Evolutionary conservation across 2,888 invertebrate genomes (phyloP), one percentile per base, ranked within the genome.

Genomic region (Agrochola circellaris): DNA sequence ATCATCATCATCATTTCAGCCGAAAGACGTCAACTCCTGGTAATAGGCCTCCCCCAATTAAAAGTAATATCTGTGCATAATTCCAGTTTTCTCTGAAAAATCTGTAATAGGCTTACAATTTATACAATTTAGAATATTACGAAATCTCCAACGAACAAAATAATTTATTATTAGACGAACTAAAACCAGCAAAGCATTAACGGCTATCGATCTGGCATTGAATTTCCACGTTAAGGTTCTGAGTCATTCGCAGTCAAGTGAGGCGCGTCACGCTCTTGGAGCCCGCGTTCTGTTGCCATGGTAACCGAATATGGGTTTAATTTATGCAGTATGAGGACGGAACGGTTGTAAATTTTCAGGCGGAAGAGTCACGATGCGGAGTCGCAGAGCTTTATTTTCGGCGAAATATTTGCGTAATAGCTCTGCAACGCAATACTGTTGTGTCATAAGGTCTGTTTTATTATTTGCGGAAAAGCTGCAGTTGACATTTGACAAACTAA

Each of bases 261-360:
- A 77, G 62, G 51, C 65, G 66, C 26, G 77, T 82, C 82, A 82
- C 82, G 87, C 72, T 87, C 69, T 79, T 82, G 67, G 30, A 69
- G 20, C 54, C 58, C 42, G 56, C n/a, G 26, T 51, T 34, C 1
- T 0, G 77, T 87, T 85, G 26, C 85, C 60, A 78, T 77, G 73
- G 84, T 20, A 77, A 84, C 73, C 1, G 17, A 54, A 42, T 75
- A 58, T 48, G 9, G 48, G 48, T n/a, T 73, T 56, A 71, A 76
- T 83, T 83, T 84, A 84, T 67, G 85, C 54, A 58, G 65, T 34
- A 74, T 15, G 26, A 56, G 42, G 20, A 42, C 9, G 69, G 34
- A 65, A 38, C 26, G 64, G 56, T 61, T 72, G 62, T 67, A 56
- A 81, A 69, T 26, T 64, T 65, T 67, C 3, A 23, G 30, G 38